A percentile compares a stretch with the other conserved stretches of the same genome.
Conservation (phyloP, 2,797 vertebrate species). For the Bovichtus diacanthus region DNA sequence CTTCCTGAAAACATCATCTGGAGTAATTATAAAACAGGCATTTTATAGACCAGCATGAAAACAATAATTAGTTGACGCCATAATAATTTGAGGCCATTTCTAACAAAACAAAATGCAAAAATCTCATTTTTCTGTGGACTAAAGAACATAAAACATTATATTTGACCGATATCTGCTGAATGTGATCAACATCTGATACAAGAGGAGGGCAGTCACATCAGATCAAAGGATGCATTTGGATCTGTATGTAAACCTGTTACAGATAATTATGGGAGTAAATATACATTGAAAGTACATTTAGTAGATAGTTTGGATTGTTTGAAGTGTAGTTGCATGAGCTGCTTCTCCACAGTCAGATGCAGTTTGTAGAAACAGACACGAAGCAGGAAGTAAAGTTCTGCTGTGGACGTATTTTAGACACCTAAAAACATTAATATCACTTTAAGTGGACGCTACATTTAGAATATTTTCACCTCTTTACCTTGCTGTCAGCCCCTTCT, state of each 20-base stretch:
- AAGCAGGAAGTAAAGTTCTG: too few relatives aligned
- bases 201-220: slow-evolving; percentile 29
- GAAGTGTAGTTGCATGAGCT: too few relatives aligned
- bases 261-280: background rate
- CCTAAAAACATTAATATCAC: too few relatives aligned
- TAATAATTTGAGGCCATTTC: background rate
- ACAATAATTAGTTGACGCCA: background rate
- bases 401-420: too few relatives aligned
- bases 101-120: background rate
- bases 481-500: too few relatives aligned
- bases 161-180: background rate
- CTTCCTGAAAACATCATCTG: background rate
- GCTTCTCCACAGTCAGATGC: too few relatives aligned
- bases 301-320: too few relatives aligned
- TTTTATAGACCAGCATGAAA: background rate
- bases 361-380: too few relatives aligned
- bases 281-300: too few relatives aligned
- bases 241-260: too few relatives aligned
- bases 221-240: background rate
- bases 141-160: background rate
- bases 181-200: slow-evolving; percentile 10
- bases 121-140: background rate
- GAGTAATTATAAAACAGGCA: background rate
- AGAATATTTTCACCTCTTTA: too few relatives aligned
- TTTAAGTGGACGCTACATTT: too few relatives aligned